Conservation (phyloP, 2,113 vertebrate species). For the Myotis brandtii region DNA sequence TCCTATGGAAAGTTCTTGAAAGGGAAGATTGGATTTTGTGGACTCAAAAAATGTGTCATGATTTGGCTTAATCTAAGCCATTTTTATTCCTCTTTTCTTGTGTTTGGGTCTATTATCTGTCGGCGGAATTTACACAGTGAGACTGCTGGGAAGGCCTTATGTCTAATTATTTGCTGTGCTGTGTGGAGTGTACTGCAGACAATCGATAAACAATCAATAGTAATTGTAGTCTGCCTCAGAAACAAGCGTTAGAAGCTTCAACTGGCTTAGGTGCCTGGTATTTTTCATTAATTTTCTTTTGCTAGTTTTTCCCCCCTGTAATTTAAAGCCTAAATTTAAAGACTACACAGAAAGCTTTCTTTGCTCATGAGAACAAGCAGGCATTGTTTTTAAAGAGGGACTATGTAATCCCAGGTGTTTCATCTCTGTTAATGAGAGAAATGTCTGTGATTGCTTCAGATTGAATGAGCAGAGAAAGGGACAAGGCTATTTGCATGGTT, state of each 20-base stretch:
- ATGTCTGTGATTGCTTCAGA: conserved; percentile 65
- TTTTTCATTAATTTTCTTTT: conserved; percentile 71
- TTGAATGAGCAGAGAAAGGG: conserved; percentile 48
- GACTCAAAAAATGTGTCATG: conserved; percentile 66
- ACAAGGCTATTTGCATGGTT: conserved; percentile 76
- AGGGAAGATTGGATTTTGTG: conserved; percentile 63
- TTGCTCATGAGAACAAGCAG: conserved; percentile 58
- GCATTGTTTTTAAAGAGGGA: conserved; percentile 46
- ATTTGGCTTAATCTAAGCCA: conserved; percentile 70
- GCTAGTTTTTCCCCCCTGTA: neutral
- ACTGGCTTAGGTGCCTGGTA: conserved; percentile 23
- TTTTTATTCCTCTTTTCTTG: conserved; percentile 69
- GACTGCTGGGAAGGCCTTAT: conserved; percentile 22
- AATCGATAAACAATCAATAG: conserved; percentile 76
- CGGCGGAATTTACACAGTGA: conserved; percentile 52
- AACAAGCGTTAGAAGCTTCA: conserved; percentile 38
- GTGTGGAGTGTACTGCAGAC: conserved; percentile 12
- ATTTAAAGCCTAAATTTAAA: conserved; percentile 67
- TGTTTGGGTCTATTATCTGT: conserved; percentile 66
- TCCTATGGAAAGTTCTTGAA: conserved; percentile 54
- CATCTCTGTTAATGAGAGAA: conserved; percentile 70
- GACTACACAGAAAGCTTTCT: conserved; percentile 64
- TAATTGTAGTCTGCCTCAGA: conserved; percentile 62
- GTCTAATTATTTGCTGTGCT: conserved; percentile 71
- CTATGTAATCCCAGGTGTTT: conserved; percentile 74